Percentiles rank a stretch among this genome's conserved stretches.
These are phyloP conservation scores for Mormyrops boulengeri DNA, from an alignment of 2,797 vertebrate genomes.

Conservation along the genomic window DNA sequence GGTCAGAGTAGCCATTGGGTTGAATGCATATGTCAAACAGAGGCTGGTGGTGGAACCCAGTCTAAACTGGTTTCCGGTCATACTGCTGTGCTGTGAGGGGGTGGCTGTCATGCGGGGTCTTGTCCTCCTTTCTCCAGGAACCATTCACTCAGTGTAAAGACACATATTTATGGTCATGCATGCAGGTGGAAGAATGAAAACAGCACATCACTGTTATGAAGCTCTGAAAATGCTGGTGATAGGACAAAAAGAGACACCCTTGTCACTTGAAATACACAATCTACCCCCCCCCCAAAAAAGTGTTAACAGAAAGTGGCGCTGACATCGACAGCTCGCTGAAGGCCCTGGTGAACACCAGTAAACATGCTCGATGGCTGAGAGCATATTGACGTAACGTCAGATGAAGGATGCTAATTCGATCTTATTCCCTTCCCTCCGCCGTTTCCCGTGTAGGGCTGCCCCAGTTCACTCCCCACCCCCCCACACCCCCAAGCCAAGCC, in stretches of 20 bases:
- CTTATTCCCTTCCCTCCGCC: slow-evolving; percentile 19
- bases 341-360: slow-evolving; percentile 50
- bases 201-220: neutral
- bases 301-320: neutral
- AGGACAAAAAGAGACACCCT: neutral
- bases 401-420: slow-evolving; percentile 46
- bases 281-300: neutral
- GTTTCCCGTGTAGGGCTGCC: neutral
- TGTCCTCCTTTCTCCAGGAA: neutral
- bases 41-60: neutral
- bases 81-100: neutral
- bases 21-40: neutral
- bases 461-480: neutral
- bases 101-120: neutral
- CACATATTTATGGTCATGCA: neutral
- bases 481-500: neutral
- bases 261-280: neutral
- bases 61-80: neutral
- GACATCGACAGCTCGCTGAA: slow-evolving; percentile 35
- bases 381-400: slow-evolving; percentile 51
- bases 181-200: neutral
- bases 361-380: slow-evolving; percentile 52
- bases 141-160: neutral
- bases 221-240: neutral
- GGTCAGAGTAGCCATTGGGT: neutral